phyloP scores from a whole-genome alignment of 2,113 vertebrate species.

The Alexandromys fortis region DNA sequence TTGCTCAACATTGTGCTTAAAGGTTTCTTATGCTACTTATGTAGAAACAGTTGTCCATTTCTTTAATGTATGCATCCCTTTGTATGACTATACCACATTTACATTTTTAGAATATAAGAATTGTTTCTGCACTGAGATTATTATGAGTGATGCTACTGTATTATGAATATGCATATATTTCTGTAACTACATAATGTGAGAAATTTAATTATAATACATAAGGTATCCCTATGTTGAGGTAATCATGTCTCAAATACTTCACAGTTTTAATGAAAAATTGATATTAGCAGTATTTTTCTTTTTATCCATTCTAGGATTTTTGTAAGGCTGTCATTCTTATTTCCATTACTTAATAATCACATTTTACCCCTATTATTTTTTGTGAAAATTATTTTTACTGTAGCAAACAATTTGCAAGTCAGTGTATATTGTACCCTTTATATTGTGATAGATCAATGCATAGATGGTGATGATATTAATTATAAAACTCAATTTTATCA shows the following conservation, averaged over 20 bases:
- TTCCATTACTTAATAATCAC: not conserved
- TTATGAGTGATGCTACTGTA: not conserved
- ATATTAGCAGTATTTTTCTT: not conserved
- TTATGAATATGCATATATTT: not conserved
- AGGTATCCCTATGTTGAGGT: not conserved
- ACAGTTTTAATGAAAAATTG: not conserved
- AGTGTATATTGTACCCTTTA: not conserved
- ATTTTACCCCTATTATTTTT: not conserved
- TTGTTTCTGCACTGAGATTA: not conserved
- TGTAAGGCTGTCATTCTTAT: not conserved
- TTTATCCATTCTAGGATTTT: not conserved
- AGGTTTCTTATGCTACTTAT: not conserved
- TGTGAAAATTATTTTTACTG: not conserved
- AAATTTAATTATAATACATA: not conserved
- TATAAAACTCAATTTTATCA: not conserved
- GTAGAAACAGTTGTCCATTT: not conserved
- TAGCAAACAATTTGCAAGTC: not conserved
- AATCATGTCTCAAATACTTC: not conserved
- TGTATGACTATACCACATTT: not conserved
- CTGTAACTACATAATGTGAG: not conserved
- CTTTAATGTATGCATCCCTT: not conserved
- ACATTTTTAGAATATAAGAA: not conserved
- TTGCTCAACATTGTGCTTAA: not conserved
- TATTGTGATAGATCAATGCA: not conserved
- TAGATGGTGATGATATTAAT: not conserved